Conservation (phyloP, 1,140 invertebrate species). For the Drosophila simulans region DNA sequence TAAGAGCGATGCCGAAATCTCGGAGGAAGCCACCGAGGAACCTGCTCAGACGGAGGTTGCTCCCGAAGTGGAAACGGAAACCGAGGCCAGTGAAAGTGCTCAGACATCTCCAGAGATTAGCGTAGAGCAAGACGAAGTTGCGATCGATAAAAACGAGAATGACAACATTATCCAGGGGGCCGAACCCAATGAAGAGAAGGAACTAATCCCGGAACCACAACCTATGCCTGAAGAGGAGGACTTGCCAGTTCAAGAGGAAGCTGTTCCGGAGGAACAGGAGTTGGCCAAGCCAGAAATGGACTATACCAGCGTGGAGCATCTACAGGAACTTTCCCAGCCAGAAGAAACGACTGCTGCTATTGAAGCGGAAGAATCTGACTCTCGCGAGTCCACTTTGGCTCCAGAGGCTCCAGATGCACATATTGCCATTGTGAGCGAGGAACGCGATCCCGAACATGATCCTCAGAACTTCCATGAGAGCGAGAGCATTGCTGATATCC, state of each 20-base stretch:
- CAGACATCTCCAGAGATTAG: conserved; percentile 5
- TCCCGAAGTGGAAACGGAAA: conserved; percentile 7
- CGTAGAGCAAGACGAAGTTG: conserved; percentile 29
- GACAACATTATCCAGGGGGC: conserved; percentile 78
- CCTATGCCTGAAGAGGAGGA: conserved; percentile 8
- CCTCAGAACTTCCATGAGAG: conserved; percentile 75
- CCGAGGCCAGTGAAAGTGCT: conserved; percentile 63
- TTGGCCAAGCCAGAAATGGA: conserved; percentile 30
- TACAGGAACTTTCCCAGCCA: conserved; percentile 20
- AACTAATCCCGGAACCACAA: conserved; percentile 28
- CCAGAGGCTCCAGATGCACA: conserved; percentile 38
- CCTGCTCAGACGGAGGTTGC: conserved; percentile 22
- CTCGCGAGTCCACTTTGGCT: conserved; percentile 10
- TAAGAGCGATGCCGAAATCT: conserved; percentile 38
- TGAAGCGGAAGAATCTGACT: conserved; percentile 2
- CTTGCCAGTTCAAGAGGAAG: conserved; percentile 1
- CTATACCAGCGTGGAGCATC: conserved; percentile 49
- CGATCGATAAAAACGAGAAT: conserved; percentile 64
- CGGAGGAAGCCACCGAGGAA: conserved; percentile 32
- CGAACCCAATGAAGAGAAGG: conserved; percentile 62
- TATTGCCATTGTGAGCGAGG: conserved; percentile 64
- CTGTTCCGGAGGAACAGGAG: conserved; percentile 12
- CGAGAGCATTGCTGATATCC: conserved; percentile 74
- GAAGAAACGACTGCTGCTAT: conserved; percentile 24
- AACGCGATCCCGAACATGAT: conserved; percentile 34